These are phyloP conservation scores for Papilio glaucus DNA, from an alignment of 1,140 invertebrate genomes.

Conservation along the genomic window DNA sequence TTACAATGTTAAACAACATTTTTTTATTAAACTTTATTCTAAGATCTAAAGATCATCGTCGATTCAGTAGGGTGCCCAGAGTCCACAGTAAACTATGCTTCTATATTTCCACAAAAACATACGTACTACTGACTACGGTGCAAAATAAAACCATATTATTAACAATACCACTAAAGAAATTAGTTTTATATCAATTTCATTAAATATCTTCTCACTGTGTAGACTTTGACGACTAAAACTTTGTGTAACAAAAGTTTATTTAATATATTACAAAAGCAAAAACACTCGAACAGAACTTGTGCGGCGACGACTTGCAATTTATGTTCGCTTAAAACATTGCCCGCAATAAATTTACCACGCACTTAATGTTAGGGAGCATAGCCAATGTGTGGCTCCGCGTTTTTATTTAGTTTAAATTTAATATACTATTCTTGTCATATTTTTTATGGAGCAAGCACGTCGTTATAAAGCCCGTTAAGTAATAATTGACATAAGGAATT, in stretches of 20 bases:
- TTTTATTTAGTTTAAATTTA: neutral
- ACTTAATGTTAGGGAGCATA: slow-evolving; percentile 24
- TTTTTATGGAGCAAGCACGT: no score
- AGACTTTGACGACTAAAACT: neutral
- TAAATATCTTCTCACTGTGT: neutral
- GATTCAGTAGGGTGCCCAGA: no score
- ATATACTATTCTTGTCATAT: no score
- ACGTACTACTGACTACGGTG: no score
- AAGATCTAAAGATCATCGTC: no score
- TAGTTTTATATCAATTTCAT: neutral
- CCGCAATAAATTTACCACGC: slow-evolving; percentile 15
- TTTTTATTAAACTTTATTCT: no score
- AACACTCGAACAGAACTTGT: slow-evolving; percentile 22
- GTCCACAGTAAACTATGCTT: no score
- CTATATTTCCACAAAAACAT: no score
- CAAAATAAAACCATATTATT: no score
- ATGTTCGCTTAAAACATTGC: slow-evolving; percentile 22
- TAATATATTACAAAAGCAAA: slow-evolving; percentile 20
- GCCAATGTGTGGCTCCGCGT: neutral
- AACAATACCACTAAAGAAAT: neutral
- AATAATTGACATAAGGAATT: no score
- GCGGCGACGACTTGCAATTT: slow-evolving; percentile 20
- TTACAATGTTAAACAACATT: no score
- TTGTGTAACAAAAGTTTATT: slow-evolving; percentile 12
- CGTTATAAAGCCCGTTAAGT: no score